Evolutionary conservation across 2,113 vertebrate species (phyloP).

Genomic region (Sylvilagus bachmani): DNA sequence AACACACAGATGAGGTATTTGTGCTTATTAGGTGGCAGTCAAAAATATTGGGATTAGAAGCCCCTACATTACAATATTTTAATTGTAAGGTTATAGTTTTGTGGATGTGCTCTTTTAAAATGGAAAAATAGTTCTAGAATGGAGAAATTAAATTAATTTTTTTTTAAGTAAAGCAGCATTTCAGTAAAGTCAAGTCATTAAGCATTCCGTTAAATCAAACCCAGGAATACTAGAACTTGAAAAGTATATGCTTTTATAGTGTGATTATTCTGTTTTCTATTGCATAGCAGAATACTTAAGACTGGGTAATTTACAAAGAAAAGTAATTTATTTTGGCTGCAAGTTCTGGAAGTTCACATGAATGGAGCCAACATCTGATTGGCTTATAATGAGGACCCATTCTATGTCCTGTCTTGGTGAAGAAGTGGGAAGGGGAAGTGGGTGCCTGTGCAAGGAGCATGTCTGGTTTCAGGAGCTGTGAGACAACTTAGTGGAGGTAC

Average conservation of each 20-base stretch:
- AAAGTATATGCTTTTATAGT: slow-evolving; percentile 22
- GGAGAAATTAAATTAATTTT: slow-evolving; percentile 34
- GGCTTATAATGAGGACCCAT: not conserved
- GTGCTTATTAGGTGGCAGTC: slow-evolving; percentile 32
- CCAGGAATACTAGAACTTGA: slow-evolving; percentile 13
- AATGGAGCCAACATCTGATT: not conserved
- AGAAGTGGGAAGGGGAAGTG: not conserved
- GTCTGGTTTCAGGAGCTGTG: too few species aligned
- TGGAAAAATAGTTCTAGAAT: slow-evolving; percentile 35
- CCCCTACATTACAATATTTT: not conserved
- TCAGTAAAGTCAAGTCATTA: slow-evolving; percentile 18
- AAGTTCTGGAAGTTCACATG: not conserved
- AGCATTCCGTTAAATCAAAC: slow-evolving; percentile 31
- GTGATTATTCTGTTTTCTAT: not conserved
- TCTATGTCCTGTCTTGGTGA: not conserved
- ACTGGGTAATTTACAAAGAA: not conserved
- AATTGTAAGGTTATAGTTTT: slow-evolving; percentile 14
- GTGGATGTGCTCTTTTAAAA: not conserved
- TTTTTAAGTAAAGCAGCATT: slow-evolving; percentile 16
- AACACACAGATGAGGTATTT: not conserved
- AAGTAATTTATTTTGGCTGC: not conserved
- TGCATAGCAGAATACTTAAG: not conserved
- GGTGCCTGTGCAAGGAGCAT: not conserved
- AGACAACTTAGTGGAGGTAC: not conserved
- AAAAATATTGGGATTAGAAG: not conserved